Evolutionary conservation across 2,113 vertebrate species (phyloP), one percentile per base, ranked within the genome.

Genomic region (Morone chrysops): DNA sequence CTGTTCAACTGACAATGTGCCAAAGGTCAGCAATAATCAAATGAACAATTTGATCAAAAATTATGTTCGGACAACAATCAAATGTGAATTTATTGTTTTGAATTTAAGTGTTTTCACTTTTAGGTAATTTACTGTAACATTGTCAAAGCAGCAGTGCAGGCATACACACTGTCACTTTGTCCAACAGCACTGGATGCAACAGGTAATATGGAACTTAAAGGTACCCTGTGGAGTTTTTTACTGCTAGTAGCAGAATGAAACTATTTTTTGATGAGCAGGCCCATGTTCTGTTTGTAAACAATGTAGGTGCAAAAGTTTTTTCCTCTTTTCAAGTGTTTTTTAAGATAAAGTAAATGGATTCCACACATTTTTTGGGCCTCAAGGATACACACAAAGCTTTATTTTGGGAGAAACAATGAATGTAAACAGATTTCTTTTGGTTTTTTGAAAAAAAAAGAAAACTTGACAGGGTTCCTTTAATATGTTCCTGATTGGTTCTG

Each of bases 41-140:
- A 78, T 45, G 2, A 82, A 69, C 36, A 75, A 65, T 25, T 60
- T 43, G 1, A 48, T 48, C 63, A 81, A 81, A 75, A 50, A 1
- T 10, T 13, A 45, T 82, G 50, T 71, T 80, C 75, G 84, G 82
- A 75, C 41, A 83, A 36, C 31, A 77, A 51, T 18, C 38, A 81
- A 31, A 80, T n/a, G 1, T 12, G 38, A 53, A 14, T 60, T 69
- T 54, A 73, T 51, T 8, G 10, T 53, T 25, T 25, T 22, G 38
- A 8, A 56, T 48, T 6, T 70, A 2, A 13, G 6, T 38, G 16
- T 54, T 36, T 41, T 5, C 45, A 65, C 18, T 74, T 51, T 50
- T 13, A 70, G 57, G n/a, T 45, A 1, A 40, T 53, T 50, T 62
- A 8, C 25, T 13, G n/a, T 10, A 45, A 57, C 12, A 41, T 60